phyloP scores from a whole-genome alignment of 1,140 invertebrate genomes.

The Octopus sinensis region DNA sequence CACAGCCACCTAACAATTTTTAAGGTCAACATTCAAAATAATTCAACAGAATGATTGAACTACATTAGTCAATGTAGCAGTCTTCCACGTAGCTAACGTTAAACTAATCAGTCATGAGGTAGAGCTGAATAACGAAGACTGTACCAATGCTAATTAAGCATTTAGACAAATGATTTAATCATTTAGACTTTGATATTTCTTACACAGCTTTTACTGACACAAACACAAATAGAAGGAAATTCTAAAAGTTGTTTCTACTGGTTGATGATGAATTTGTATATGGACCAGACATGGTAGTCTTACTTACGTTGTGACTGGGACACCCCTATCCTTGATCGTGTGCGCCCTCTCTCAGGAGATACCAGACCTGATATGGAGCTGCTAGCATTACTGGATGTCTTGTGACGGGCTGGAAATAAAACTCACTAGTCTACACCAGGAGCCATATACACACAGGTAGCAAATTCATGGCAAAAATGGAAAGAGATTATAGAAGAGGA shows the following conservation, averaged over 20 bases:
- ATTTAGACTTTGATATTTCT: too few relatives aligned
- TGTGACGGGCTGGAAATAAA: slow-evolving; percentile 46
- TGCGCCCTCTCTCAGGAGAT: slow-evolving; percentile 63
- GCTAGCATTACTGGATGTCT: slow-evolving; percentile 30
- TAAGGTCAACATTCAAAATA: too few relatives aligned
- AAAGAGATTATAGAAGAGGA: not conserved
- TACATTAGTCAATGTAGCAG: too few relatives aligned
- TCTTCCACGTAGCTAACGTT: too few relatives aligned
- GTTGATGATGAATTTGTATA: not conserved
- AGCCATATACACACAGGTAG: slow-evolving; percentile 22
- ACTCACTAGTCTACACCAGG: slow-evolving; percentile 14
- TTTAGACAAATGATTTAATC: too few relatives aligned
- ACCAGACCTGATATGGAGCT: slow-evolving; percentile 32
- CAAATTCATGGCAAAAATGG: slow-evolving; percentile 8
- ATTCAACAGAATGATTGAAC: too few relatives aligned
- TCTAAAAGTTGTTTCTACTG: not conserved
- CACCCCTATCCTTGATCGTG: slow-evolving; percentile 68
- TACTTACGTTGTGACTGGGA: slow-evolving; percentile 87
- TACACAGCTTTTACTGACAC: too few relatives aligned
- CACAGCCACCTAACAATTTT: too few relatives aligned
- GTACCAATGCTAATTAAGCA: too few relatives aligned
- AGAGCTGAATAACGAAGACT: too few relatives aligned
- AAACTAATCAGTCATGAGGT: too few relatives aligned
- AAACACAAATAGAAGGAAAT: too few relatives aligned
- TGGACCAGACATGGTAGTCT: not conserved